Base-by-base conservation (phyloP, 2,797 vertebrate species). In the Rhincodon typus region DNA sequence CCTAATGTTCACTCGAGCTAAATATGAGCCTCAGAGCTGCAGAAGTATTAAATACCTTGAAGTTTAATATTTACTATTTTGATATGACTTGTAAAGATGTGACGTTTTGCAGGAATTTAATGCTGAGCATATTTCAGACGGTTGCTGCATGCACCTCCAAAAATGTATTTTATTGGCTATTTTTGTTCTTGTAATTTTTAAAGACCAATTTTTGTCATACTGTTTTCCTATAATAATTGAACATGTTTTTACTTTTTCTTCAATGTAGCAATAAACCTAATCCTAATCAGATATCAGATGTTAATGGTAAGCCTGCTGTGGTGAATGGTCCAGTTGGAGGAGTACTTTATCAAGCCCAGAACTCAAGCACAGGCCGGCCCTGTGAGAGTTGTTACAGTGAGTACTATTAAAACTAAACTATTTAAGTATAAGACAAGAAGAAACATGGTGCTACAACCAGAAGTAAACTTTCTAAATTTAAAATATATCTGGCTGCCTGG, bases 381-480 rank as follows among this genome's bases (percentile, higher is more conserved):
- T 99, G 99, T 97, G 99, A 99, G 97, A 99, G 99, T 97, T 99
- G 99, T 97, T 99, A 98, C 0, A 98, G 99, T 99, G 97, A 99
- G 98, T 98, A 96, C 69, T 79, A 38, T 74, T 19, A 50, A 95
- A 95, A 57, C 70, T 34, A 53, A 95, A 57, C 53, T 95, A 77
- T 77, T 95, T 57, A 53, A 53, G 30, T 17, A 23, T 77, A 74
- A 93, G 66, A 93, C 38, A 19, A 42, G 90, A 66, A 69, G n/a
- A 12, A 42, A 93, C n/a, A 93, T n/a, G n/a, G 42, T 93, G 23
- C 62, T 12, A 0, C 7, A 69, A 38, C 19, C n/a, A 69, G 7
- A 69, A 38, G 69, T 42, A 69, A 69, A 69, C n/a, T 93, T 27
- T 38, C 62, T 67, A 67, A 91, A 69, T 67, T 69, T 15, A 93